A percentile compares a stretch with the other conserved stretches of the same genome.
Conservation (phyloP, 2,113 vertebrate genomes). For the Passer domesticus region DNA sequence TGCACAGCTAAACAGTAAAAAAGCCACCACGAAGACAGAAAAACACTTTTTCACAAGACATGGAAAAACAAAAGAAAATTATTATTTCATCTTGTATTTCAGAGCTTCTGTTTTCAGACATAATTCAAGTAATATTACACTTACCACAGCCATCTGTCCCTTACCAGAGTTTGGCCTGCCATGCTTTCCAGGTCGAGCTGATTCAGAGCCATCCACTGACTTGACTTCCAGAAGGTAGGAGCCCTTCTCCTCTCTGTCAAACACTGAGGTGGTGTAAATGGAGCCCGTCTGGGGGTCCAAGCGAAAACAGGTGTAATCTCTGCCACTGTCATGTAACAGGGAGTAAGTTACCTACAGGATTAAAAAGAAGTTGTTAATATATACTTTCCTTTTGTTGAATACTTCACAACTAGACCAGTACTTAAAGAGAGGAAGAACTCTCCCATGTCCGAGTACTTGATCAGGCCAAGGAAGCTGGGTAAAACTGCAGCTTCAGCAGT, state of each 20-base stretch:
- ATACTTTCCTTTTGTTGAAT: not conserved
- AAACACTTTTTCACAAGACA: not conserved
- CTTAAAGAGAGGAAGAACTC: not conserved
- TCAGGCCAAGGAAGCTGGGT: not conserved
- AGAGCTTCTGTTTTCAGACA: not conserved
- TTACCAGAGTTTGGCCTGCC: constrained; percentile 89
- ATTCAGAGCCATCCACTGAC: constrained; percentile 86
- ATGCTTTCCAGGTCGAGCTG: constrained; percentile 83
- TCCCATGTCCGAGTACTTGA: not conserved
- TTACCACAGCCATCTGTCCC: not conserved
- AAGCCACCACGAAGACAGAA: fast-evolving
- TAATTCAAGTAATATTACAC: not conserved
- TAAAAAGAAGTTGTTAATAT: not conserved
- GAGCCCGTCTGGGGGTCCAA: constrained; percentile 82
- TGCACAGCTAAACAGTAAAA: not conserved
- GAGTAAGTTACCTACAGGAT: constrained; percentile 83
- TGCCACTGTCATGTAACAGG: constrained; percentile 82
- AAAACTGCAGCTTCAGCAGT: not conserved
- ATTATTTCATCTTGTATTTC: not conserved
- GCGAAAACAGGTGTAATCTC: constrained; percentile 82
- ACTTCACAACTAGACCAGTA: not conserved
- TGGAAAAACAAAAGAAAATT: not conserved
- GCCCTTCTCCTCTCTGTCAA: constrained; percentile 86
- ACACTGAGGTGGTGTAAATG: constrained; percentile 83
- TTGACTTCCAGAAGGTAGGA: constrained; percentile 88